phyloP scores from a whole-genome alignment of 2,113 vertebrate genomes.

The Hemichromis elongatus region DNA sequence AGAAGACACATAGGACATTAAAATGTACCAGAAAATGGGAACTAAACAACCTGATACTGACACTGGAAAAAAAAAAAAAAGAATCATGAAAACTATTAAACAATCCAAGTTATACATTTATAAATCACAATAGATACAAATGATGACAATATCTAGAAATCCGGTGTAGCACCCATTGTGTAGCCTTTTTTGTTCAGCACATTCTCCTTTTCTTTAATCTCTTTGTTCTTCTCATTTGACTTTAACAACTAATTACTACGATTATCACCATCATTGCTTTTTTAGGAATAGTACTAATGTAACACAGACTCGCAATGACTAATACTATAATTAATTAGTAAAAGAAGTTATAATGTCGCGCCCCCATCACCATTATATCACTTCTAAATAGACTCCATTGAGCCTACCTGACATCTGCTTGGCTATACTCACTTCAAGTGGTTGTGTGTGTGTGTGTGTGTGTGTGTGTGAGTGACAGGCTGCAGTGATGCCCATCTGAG shows the following conservation, averaged over 20 bases:
- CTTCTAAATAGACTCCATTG: neutral
- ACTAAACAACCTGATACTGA: neutral
- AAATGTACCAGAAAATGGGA: neutral
- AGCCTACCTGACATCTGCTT: conserved; percentile 44
- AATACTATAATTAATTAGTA: neutral
- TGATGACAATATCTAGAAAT: neutral
- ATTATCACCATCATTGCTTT: neutral
- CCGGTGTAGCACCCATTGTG: neutral
- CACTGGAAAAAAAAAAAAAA: neutral
- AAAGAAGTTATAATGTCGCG: neutral
- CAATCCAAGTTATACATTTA: neutral
- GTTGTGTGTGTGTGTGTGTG: neutral
- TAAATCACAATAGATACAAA: neutral
- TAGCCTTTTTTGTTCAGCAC: neutral
- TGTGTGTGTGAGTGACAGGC: conserved; percentile 14
- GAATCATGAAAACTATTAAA: neutral
- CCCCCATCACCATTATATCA: neutral
- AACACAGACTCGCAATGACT: neutral
- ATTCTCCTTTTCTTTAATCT: neutral
- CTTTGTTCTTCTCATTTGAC: neutral
- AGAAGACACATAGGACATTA: too few relatives aligned
- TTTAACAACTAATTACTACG: neutral
- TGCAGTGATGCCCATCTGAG: conserved; percentile 52
- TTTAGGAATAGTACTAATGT: neutral
- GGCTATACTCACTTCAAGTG: neutral